These are phyloP conservation scores for Choloepus hoffmanni DNA, from an alignment of 2,113 vertebrate species.

Conservation along the genomic window DNA sequence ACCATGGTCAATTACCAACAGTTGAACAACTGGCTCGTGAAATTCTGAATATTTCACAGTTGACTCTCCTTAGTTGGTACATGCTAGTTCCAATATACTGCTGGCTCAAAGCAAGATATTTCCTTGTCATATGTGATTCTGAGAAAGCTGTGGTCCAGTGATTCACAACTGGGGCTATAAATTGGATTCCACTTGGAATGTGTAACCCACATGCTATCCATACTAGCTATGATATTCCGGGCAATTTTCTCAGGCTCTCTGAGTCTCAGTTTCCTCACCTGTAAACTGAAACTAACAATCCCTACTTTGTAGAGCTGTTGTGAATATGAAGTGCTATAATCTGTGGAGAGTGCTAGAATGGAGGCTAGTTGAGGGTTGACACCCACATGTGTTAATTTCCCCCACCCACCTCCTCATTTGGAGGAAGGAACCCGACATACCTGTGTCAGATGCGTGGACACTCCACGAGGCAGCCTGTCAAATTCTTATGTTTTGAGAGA, in stretches of 20 bases:
- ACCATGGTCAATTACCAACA: no score
- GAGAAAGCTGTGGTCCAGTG: neutral
- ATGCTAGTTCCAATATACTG: accelerated
- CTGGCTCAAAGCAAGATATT: neutral
- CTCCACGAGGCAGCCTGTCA: neutral
- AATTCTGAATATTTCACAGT: neutral
- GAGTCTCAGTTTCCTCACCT: conserved; percentile 32
- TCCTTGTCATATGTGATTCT: neutral
- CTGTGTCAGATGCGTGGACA: neutral
- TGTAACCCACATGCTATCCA: neutral
- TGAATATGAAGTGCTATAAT: neutral
- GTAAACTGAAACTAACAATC: neutral
- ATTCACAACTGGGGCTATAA: no score
- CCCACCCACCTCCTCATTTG: neutral
- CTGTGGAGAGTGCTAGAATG: neutral
- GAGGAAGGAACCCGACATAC: neutral
- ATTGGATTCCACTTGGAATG: no score
- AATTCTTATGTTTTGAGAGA: neutral
- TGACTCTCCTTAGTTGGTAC: neutral
- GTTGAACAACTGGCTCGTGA: neutral
- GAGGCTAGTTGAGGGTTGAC: neutral
- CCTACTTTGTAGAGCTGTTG: neutral
- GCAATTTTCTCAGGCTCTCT: neutral
- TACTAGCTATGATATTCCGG: neutral
- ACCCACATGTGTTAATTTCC: accelerated